Evolutionary conservation across 2,888 invertebrate genomes (phyloP).

Genomic region (Adelognathus sp.): DNA sequence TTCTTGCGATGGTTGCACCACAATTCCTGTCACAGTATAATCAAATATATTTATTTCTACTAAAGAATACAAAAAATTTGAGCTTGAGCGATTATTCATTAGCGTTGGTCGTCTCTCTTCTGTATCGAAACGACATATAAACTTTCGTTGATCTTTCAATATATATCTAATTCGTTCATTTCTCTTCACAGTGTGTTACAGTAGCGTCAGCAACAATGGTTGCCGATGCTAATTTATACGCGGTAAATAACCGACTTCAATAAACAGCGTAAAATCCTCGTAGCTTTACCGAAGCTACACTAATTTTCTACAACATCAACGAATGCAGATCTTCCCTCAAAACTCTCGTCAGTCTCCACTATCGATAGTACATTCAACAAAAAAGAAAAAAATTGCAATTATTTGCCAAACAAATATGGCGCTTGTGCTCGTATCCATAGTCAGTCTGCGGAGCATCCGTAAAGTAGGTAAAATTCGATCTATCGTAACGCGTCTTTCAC

Average conservation of each 20-base stretch:
- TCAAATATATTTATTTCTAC: conserved; percentile 17
- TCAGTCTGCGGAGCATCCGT: conserved; percentile 17
- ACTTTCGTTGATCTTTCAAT: neutral
- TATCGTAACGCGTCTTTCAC: neutral
- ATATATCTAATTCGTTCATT: neutral
- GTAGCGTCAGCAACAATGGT: neutral
- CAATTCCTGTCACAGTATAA: neutral
- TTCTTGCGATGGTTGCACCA: neutral
- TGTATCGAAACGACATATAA: too few species aligned
- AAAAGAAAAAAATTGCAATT: conserved; percentile 42
- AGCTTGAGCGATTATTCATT: conserved; percentile 13
- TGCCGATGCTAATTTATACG: neutral
- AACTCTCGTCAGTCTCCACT: conserved; percentile 14
- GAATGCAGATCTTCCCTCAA: conserved; percentile 7
- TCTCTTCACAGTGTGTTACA: neutral
- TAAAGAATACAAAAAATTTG: neutral
- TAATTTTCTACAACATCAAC: conserved; percentile 15
- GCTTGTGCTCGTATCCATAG: neutral
- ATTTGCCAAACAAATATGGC: neutral
- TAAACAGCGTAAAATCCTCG: neutral
- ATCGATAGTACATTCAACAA: neutral
- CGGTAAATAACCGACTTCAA: neutral
- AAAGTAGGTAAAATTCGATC: conserved; percentile 23
- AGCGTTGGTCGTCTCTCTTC: conserved; percentile 27
- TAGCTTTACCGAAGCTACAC: neutral